Base-by-base conservation (phyloP, 2,888 invertebrate species). In the Clepsis dumicolana region DNA sequence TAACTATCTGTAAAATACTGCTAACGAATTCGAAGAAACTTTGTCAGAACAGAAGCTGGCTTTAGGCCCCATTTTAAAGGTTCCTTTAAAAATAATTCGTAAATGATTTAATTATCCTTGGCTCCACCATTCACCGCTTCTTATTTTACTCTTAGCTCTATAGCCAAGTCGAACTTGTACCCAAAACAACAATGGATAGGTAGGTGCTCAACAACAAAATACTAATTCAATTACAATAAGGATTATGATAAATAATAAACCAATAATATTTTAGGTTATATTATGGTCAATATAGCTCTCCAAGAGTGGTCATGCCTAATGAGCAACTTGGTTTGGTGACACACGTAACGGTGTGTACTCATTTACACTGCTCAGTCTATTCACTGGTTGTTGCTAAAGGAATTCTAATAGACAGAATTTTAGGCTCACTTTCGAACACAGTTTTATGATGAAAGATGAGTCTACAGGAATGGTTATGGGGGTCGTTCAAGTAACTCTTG, bases 271-370 rank as follows among this genome's bases (percentile, higher is more conserved):
- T 74, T 73, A 70, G 35, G 16, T 44, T 44, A 18, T 44, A 14
- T 73, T 73, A 73, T 76, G 80, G 80, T 81, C 81, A 83, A 80
- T 84, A 79, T 84, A 79, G 80, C 81, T 83, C 71, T 74, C 21
- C 12, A 72, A 72, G 77, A 79, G 72, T 75, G 80, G 80, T 81
- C 79, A 84, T 82, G 70, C 65, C 69, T 27, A 78, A 76, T 76
- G 78, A 76, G 87, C 83, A 86, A 87, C 89, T 86, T 84, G 80
- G 79, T 82, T 82, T 83, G 85, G 88, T 84, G 90, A 91, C 90
- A 90, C 81, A 85, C 82, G 82, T 80, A 92, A 92, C 92, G 91
- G 91, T 77, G 74, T 75, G 87, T 79, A 81, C 90, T 85, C 86
- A 87, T 89, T 91, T 85, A 82, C 84, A 75, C 80, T 74, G 65